Evolutionary conservation across 1,140 invertebrate genomes (phyloP).

Genomic region (Drosophila subobscura): DNA sequence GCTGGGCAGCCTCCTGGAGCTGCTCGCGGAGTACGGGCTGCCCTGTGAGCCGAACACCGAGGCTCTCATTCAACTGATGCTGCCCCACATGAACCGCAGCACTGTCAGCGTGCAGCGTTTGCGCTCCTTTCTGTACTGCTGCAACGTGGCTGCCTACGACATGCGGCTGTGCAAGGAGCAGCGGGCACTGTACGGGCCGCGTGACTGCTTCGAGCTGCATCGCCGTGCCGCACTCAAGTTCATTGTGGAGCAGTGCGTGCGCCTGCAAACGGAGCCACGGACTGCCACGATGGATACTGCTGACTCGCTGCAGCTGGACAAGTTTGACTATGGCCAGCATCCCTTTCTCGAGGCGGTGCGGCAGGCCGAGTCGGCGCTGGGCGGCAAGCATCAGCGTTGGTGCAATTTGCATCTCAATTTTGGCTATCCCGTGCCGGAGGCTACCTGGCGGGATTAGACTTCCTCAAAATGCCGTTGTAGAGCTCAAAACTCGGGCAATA

Average conservation of each 20-base stretch:
- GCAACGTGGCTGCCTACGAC: constrained; percentile 79
- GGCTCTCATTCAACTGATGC: constrained; percentile 51
- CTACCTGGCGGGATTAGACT: constrained; percentile 8
- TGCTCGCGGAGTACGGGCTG: constrained; percentile 45
- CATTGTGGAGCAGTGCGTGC: constrained; percentile 75
- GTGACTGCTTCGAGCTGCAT: constrained; percentile 81
- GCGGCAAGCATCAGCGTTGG: constrained; percentile 71
- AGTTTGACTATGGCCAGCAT: constrained; percentile 63
- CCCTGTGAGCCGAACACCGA: neutral
- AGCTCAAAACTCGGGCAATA: constrained; percentile 1
- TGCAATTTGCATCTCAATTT: constrained; percentile 77
- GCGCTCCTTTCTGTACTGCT: constrained; percentile 79
- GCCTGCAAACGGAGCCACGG: constrained; percentile 54
- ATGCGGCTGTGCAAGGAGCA: constrained; percentile 75
- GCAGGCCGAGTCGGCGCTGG: constrained; percentile 55
- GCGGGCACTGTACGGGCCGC: constrained; percentile 60
- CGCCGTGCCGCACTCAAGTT: constrained; percentile 79
- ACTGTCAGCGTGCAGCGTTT: constrained; percentile 52
- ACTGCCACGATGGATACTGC: constrained; percentile 10
- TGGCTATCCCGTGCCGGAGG: constrained; percentile 40
- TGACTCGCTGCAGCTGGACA: constrained; percentile 57
- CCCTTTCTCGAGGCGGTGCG: constrained; percentile 72
- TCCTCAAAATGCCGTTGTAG: neutral
- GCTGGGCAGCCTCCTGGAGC: constrained; percentile 33
- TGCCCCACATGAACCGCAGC: constrained; percentile 54